Percentiles rank a stretch among this genome's conserved stretches.
Conservation (phyloP, 2,797 vertebrate species). For the Benthosema pterotum region DNA sequence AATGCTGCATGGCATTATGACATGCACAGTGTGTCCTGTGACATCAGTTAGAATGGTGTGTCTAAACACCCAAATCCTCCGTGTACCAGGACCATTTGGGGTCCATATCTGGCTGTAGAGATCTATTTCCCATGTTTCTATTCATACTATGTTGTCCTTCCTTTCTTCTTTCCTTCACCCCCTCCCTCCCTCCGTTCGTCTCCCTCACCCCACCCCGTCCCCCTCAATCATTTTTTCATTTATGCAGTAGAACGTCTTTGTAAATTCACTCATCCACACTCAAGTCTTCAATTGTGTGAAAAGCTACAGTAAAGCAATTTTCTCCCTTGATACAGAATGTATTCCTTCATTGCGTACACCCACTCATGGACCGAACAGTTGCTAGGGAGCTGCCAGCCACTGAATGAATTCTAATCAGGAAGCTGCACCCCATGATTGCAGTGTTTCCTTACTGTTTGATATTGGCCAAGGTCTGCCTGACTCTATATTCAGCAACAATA, state of each 20-base stretch:
- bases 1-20: background rate
- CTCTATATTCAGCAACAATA: slow-evolving; percentile 22
- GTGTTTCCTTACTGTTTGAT: slow-evolving; percentile 24
- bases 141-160: background rate
- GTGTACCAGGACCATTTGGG: too few relatives aligned
- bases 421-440: slow-evolving; percentile 22
- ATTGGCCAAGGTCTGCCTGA: slow-evolving; percentile 31
- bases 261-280: background rate
- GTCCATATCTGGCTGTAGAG: too few relatives aligned
- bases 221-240: background rate
- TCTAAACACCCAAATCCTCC: too few relatives aligned
- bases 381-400: slow-evolving; percentile 49
- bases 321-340: slow-evolving; percentile 31
- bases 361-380: slow-evolving; percentile 47
- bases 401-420: slow-evolving; percentile 46
- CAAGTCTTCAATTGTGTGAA: slow-evolving; percentile 17
- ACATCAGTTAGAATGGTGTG: too few relatives aligned
- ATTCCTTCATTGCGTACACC: slow-evolving; percentile 41
- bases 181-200: background rate
- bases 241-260: slow-evolving; percentile 8
- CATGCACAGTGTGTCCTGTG: background rate
- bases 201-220: background rate
- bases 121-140: too few relatives aligned
- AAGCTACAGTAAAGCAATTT: slow-evolving; percentile 41
- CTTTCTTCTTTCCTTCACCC: background rate